Evolutionary conservation across 2,797 vertebrate genomes (phyloP), one percentile per base, ranked within the genome.

Genomic region (Nasua narica): DNA sequence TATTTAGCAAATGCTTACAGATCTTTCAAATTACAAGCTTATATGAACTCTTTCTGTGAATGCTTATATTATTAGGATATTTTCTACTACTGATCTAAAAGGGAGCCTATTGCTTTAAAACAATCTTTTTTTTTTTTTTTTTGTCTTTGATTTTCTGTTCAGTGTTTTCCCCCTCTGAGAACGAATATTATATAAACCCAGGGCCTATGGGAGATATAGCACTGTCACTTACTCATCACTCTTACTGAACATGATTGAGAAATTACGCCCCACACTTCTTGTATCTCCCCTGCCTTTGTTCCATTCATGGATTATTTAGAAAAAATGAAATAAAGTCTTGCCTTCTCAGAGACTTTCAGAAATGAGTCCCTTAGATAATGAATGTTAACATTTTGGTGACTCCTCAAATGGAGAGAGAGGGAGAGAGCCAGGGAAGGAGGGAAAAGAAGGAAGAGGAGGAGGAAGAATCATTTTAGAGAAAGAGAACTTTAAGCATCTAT

Each of bases 1-100:
- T 97, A 97, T 72, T 97, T 98, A 97, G 93, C 84, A 94, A 98
- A 96, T 90, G 50, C 35, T 96, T 97, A 94, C 50, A 97, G 85
- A 91, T 95, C 19, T 94, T 32, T 40, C 52, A 98, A 97, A 98
- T 98, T 96, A 89, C 12, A 98, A 97, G 37, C 76, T 92, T 92
- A 65, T 0, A 93, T 82, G 91, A 97, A 84, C 79, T 90, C 86
- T 48, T 96, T 23, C 14, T 29, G 62, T 88, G 54, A 82, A 92
- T 95, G 91, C 13, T 98, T 96, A 92, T 46, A 60, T 65, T 85
- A 81, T 43, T 92, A 92, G 93, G 84, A 52, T 86, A 95, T 97
- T 92, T 93, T 93, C 81, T 96, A 92, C 92, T 96, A 32, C 29
- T 54, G 27, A 74, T 90, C 62, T 77, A 50, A 91, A 97, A 93